Evolutionary conservation across 2,797 vertebrate genomes (phyloP).

Genomic region (Etheostoma nigrum): DNA sequence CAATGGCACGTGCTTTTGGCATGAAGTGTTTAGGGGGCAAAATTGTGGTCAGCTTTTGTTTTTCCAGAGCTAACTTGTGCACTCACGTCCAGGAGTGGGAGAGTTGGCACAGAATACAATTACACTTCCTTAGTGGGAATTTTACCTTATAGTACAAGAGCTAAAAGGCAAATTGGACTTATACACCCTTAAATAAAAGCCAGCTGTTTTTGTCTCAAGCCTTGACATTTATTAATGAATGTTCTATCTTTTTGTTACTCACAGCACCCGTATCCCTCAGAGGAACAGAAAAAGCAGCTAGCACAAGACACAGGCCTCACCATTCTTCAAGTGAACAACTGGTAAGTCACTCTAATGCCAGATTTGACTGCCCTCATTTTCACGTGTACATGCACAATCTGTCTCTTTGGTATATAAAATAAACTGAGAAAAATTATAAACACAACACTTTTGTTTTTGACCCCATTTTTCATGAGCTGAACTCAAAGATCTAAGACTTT

Average conservation of each 20-base stretch:
- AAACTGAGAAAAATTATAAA: too few species aligned
- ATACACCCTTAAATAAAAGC: neutral
- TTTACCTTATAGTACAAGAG: neutral
- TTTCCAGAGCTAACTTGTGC: neutral
- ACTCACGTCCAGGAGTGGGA: constrained; percentile 1
- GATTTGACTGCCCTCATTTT: too few species aligned
- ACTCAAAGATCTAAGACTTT: too few species aligned
- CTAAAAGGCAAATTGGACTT: too few species aligned
- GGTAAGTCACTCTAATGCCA: constrained; percentile 81
- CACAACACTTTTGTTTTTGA: too few species aligned
- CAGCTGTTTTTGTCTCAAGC: constrained; percentile 4
- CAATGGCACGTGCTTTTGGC: constrained; percentile 63
- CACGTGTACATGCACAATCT: neutral
- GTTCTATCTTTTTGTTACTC: constrained; percentile 69
- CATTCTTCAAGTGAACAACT: constrained; percentile 99
- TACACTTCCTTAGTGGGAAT: neutral
- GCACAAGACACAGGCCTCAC: constrained; percentile 98
- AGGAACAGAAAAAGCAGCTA: constrained; percentile 98
- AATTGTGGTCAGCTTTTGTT: constrained; percentile 32
- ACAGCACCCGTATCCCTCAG: constrained; percentile 97
- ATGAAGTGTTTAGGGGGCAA: constrained; percentile 48
- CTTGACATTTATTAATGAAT: neutral
- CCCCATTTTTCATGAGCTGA: too few species aligned
- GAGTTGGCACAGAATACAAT: neutral
- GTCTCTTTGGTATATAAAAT: neutral